A percentile compares a stretch with the other conserved stretches of the same genome.
Evolutionary conservation across 2,113 vertebrate species (phyloP).

Genomic region (Loxodonta africana): DNA sequence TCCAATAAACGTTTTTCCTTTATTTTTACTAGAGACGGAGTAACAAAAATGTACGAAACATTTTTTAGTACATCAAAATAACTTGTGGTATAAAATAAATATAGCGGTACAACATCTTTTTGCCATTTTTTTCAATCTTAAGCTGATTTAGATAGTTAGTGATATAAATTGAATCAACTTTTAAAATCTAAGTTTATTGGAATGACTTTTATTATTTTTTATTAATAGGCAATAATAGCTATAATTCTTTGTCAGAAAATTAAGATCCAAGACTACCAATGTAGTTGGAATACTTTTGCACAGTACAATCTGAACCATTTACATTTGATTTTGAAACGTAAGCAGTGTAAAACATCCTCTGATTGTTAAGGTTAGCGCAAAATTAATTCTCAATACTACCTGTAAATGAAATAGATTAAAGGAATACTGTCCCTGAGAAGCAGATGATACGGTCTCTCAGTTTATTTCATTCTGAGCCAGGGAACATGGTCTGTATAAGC

Average conservation of each 20-base stretch:
- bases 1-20: not conserved
- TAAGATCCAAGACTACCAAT: not conserved
- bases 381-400: slow-evolving; percentile 63
- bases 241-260: slow-evolving; percentile 21
- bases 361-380: slow-evolving; percentile 73
- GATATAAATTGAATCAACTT: not conserved
- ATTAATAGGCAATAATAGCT: not conserved
- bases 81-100: not conserved
- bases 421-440: slow-evolving; percentile 75
- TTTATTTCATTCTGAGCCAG: slow-evolving; percentile 82
- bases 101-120: not conserved
- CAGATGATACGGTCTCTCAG: slow-evolving; percentile 54
- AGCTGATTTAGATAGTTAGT: not conserved
- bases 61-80: not conserved
- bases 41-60: not conserved
- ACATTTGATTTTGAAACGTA: slow-evolving; percentile 73
- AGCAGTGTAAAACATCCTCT: slow-evolving; percentile 24
- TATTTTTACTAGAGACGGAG: not conserved
- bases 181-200: not conserved
- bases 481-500: slow-evolving; percentile 83
- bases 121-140: not conserved
- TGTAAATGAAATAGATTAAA: slow-evolving; percentile 75
- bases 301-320: slow-evolving; percentile 47
- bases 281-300: not conserved
- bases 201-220: not conserved